Conservation (phyloP, 2,113 vertebrate genomes). For the Microtus montanus region DNA sequence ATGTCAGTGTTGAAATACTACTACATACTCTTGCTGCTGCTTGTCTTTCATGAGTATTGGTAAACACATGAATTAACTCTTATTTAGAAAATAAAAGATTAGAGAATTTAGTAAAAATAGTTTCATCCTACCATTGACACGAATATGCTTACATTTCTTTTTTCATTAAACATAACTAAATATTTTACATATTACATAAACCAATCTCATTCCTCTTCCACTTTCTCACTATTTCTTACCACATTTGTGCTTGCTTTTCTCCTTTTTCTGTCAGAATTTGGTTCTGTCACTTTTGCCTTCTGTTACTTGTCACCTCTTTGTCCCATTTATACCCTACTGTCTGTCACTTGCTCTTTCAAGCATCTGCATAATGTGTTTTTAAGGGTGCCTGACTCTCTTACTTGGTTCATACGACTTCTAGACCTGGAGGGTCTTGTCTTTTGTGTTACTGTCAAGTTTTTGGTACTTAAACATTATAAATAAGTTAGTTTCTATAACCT, state of each 20-base stretch:
- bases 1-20: conserved; percentile 6
- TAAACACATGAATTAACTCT: conserved; percentile 19
- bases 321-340: not conserved
- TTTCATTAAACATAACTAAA: conserved; percentile 13
- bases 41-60: not conserved
- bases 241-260: not conserved
- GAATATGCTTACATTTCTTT: not conserved
- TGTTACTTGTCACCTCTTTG: conserved; percentile 19
- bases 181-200: not conserved
- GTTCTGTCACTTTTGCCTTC: conserved; percentile 42
- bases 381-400: not conserved
- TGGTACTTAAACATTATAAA: conserved; percentile 14
- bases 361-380: conserved; percentile 2
- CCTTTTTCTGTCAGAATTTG: conserved; percentile 17
- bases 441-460: not conserved
- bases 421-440: not conserved
- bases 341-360: conserved; percentile 10
- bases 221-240: conserved; percentile 23
- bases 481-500: not conserved
- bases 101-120: not conserved
- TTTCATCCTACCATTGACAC: not conserved
- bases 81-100: not conserved
- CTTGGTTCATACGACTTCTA: not conserved
- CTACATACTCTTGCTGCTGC: not conserved
- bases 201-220: not conserved